Conservation (phyloP, 2,888 invertebrate genomes). For the Pteria penguin region DNA sequence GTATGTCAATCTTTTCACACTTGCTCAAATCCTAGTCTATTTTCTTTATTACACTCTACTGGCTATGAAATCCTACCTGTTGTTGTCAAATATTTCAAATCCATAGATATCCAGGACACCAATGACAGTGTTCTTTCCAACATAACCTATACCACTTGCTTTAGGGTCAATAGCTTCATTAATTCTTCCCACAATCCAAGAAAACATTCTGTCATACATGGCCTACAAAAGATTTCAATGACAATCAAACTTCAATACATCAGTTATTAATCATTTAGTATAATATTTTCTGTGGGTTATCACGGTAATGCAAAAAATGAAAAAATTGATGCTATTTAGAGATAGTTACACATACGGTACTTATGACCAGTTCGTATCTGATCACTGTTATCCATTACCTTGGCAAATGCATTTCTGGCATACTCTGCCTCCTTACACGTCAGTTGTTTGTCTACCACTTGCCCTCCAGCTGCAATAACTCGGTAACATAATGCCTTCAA, state of each 20-base stretch:
- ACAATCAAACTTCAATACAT: no score
- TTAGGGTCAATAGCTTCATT: slow-evolving; percentile 94
- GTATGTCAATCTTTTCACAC: no score
- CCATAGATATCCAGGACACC: slow-evolving; percentile 99
- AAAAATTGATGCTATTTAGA: no score
- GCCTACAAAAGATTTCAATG: slow-evolving; percentile 84
- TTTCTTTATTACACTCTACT: no score
- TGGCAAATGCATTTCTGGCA: slow-evolving; percentile 94
- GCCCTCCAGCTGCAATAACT: slow-evolving; percentile 95
- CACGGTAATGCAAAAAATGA: no score
- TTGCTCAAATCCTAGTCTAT: no score
- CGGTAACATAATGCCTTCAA: slow-evolving; percentile 90
- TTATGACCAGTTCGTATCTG: no score
- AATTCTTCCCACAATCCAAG: slow-evolving; percentile 95
- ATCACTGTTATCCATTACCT: slow-evolving; percentile 84
- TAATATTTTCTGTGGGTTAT: no score
- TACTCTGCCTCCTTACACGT: slow-evolving; percentile 91
- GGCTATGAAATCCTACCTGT: slow-evolving; percentile 87
- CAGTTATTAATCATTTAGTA: no score
- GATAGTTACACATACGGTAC: no score
- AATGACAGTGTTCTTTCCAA: slow-evolving; percentile 89
- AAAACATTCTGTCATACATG: slow-evolving; percentile 95
- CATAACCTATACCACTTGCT: slow-evolving; percentile 70
- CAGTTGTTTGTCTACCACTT: slow-evolving; percentile 94
- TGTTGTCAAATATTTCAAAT: slow-evolving; percentile 97